These are phyloP conservation scores for Oplegnathus fasciatus DNA, from an alignment of 2,113 vertebrate genomes.

Conservation along the genomic window DNA sequence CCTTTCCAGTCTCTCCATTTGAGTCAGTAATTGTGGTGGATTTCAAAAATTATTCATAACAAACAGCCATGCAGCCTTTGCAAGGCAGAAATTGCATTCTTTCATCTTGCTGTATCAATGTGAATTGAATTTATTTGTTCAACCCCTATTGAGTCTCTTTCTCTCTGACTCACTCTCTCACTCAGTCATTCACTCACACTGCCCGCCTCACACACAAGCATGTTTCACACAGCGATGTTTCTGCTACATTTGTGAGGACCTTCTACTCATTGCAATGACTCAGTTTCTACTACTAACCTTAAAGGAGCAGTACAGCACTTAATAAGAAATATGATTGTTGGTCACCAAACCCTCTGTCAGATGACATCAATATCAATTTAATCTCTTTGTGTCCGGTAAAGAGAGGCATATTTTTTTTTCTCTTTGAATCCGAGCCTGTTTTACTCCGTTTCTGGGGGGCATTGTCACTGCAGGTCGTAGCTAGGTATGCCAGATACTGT, in stretches of 20 bases:
- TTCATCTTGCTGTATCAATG: constrained; percentile 53
- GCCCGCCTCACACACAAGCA: not conserved
- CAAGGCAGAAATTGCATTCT: constrained; percentile 44
- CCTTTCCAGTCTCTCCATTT: constrained; percentile 35
- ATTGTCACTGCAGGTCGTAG: no score
- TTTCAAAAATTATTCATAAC: constrained; percentile 52
- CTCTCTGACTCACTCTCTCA: constrained; percentile 1
- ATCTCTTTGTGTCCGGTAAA: not conserved
- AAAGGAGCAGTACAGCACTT: not conserved
- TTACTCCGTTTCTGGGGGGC: no score
- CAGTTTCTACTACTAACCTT: not conserved
- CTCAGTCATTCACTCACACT: not conserved
- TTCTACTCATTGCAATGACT: not conserved
- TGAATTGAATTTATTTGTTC: constrained; percentile 59
- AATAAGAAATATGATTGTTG: not conserved
- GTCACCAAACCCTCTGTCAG: not conserved
- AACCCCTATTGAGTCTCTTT: constrained; percentile 29
- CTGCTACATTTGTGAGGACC: not conserved
- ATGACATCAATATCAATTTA: not conserved
- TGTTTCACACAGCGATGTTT: not conserved
- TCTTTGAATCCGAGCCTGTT: no score
- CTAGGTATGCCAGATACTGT: no score
- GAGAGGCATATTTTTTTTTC: not conserved
- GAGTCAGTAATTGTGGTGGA: constrained; percentile 44
- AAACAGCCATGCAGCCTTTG: constrained; percentile 39